Evolutionary conservation across 2,797 vertebrate genomes (phyloP).

Genomic region (Mionectes olivaceus): DNA sequence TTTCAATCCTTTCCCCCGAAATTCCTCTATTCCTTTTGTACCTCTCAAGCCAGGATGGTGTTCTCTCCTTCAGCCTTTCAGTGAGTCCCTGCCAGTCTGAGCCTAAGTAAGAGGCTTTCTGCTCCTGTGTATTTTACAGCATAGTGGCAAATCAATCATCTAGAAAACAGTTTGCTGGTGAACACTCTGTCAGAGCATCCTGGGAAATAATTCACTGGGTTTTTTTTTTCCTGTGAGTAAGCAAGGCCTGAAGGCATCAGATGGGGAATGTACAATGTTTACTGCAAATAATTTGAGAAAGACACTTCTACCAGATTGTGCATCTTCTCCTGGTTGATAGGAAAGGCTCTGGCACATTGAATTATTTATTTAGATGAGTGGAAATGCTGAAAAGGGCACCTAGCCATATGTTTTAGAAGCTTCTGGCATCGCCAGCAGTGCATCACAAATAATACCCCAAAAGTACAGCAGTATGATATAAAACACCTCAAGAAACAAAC

Average conservation of each 20-base stretch:
- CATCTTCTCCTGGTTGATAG: constrained; percentile 33
- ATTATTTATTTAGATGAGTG: constrained; percentile 25
- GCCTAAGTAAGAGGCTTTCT: background rate
- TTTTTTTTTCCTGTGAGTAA: constrained; percentile 22
- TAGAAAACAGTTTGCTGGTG: constrained; percentile 52
- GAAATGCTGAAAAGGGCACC: background rate
- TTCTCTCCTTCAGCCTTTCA: background rate
- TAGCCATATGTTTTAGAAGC: background rate
- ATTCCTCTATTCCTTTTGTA: background rate
- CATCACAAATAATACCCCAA: background rate
- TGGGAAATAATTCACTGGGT: constrained; percentile 58
- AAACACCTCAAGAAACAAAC: background rate
- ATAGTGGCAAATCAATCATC: constrained; percentile 55
- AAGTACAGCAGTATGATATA: background rate
- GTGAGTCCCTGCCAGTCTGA: background rate
- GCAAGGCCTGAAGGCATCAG: constrained; percentile 59
- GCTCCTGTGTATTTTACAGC: background rate
- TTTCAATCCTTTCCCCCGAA: background rate
- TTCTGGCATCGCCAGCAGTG: background rate
- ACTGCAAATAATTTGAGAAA: constrained; percentile 73
- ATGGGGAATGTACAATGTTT: constrained; percentile 67
- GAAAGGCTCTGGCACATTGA: constrained; percentile 11
- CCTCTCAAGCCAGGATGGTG: background rate
- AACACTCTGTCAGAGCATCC: constrained; percentile 39
- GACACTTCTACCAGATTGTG: constrained; percentile 54